Evolutionary conservation across 2,113 vertebrate species (phyloP).

Genomic region (Erythrocercus mccallii): DNA sequence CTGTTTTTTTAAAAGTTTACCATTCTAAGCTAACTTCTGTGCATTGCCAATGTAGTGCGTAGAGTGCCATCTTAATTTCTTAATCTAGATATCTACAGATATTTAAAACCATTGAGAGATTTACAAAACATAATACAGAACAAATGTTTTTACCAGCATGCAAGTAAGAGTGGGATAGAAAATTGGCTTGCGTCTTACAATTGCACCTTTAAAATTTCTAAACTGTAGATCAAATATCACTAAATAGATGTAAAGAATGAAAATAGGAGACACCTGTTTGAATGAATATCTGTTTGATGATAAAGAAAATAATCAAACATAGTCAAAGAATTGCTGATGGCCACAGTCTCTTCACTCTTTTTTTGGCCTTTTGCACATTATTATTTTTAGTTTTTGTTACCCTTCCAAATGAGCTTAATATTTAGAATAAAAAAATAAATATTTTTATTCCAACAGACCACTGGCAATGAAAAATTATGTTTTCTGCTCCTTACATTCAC

Average conservation of each 20-base stretch:
- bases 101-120: not conserved
- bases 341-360: not conserved
- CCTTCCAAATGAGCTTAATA: not conserved
- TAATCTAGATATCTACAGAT: not conserved
- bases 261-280: not conserved
- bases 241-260: not conserved
- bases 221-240: not conserved
- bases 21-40: not conserved
- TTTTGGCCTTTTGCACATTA: accelerated
- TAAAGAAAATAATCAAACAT: not conserved
- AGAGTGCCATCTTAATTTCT: not conserved
- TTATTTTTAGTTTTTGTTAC: not conserved
- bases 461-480: not conserved
- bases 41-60: not conserved
- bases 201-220: not conserved
- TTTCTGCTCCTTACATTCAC: not conserved
- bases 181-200: not conserved
- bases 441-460: not conserved
- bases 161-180: not conserved
- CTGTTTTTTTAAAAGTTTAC: not conserved
- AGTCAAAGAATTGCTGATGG: not conserved
- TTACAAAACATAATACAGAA: not conserved
- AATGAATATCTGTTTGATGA: not conserved
- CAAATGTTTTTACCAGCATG: not conserved
- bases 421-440: not conserved